phyloP scores from a whole-genome alignment of 2,888 invertebrate species.

The Panopea generosa region DNA sequence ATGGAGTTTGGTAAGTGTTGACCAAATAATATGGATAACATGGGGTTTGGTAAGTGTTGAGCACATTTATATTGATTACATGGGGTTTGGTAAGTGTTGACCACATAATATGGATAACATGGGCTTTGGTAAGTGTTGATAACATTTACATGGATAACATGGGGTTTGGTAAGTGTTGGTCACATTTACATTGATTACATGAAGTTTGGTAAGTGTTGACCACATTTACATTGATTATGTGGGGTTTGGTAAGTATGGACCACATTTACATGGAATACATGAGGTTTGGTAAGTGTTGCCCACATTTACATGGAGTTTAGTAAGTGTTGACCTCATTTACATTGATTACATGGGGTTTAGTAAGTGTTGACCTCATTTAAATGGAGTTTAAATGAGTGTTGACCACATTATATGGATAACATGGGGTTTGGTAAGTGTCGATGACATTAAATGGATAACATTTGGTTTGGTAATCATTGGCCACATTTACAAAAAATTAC shows the following conservation, averaged over 20 bases:
- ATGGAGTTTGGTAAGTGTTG: too few species aligned
- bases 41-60: too few species aligned
- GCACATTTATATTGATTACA: constrained; percentile 99
- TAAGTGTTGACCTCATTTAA: constrained; percentile 90
- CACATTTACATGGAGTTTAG: constrained; percentile 99
- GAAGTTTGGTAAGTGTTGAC: too few species aligned
- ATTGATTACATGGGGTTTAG: constrained; percentile 99
- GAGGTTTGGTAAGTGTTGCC: constrained; percentile 90
- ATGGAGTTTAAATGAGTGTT: constrained; percentile 92
- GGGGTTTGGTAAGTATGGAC: constrained; percentile 87
- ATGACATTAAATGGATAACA: too few species aligned
- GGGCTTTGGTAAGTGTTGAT: constrained; percentile 90
- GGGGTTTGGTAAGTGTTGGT: constrained; percentile 90
- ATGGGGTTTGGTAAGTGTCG: constrained; percentile 86
- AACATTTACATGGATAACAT: constrained; percentile 99
- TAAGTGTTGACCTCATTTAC: constrained; percentile 90
- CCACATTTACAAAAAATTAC: too few species aligned
- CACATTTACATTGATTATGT: too few species aligned
- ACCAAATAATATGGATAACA: too few species aligned
- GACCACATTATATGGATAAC: too few species aligned
- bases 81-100: constrained; percentile 91
- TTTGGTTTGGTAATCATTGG: constrained; percentile 87
- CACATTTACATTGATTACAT: too few species aligned
- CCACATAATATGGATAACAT: constrained; percentile 99
- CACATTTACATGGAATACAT: constrained; percentile 99